Conservation (phyloP, 92 coral and sea anemone genomes). For the Pocillopora grandis region DNA sequence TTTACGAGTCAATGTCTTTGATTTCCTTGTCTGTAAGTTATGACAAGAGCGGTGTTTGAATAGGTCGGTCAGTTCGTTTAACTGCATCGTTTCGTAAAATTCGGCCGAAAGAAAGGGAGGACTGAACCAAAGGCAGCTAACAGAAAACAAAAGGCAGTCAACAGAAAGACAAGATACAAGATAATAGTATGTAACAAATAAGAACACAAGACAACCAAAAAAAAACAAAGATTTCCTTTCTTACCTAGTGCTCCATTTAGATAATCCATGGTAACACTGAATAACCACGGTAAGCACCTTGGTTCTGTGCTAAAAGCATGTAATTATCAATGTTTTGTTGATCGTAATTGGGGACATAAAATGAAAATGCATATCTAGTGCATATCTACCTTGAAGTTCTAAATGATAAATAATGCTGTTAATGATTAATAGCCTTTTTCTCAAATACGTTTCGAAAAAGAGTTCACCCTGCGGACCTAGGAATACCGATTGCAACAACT, state of each 20-base stretch:
- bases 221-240: background rate
- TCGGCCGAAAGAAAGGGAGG: no score
- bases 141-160: no score
- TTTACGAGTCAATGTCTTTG: no score
- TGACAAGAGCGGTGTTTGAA: no score
- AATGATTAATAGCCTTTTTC: background rate
- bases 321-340: background rate
- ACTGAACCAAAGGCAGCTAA: no score
- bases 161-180: no score
- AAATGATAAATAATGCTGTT: background rate
- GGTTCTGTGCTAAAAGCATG: background rate
- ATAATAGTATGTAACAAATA: background rate
- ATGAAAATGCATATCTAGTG: background rate
- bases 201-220: background rate
- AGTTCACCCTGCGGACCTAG: background rate
- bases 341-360: background rate
- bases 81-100: no score
- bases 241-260: slow-evolving; percentile 72
- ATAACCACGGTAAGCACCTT: slow-evolving; percentile 56
- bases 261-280: slow-evolving; percentile 71
- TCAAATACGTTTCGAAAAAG: background rate
- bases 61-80: no score
- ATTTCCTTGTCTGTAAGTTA: no score
- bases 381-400: no score
- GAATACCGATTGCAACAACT: background rate